phyloP scores from a whole-genome alignment of 2,888 invertebrate genomes.

The Alentia gelatinosa region DNA sequence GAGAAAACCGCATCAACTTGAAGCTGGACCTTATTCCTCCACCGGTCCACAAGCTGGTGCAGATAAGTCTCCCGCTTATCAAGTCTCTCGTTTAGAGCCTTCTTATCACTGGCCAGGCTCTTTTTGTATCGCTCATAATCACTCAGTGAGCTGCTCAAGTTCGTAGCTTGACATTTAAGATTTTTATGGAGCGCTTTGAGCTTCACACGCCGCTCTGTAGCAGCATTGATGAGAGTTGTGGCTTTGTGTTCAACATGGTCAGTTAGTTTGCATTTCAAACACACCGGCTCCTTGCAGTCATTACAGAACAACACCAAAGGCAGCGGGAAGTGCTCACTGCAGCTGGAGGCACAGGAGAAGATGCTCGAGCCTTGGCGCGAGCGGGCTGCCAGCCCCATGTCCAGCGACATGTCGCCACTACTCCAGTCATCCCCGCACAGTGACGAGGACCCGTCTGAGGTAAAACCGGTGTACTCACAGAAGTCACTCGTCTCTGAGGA shows the following conservation, averaged over 20 bases:
- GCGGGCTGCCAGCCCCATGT: background rate
- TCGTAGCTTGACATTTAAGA: background rate
- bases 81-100: background rate
- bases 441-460: background rate
- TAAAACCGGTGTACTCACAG: background rate
- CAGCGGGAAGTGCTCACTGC: background rate
- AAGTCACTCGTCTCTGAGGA: background rate
- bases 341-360: background rate
- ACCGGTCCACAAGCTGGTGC: constrained; percentile 21
- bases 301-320: background rate
- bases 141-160: background rate
- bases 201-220: background rate
- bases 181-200: background rate
- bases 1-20: constrained; percentile 14
- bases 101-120: background rate
- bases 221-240: background rate
- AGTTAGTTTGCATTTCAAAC: background rate
- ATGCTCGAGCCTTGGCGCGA: background rate
- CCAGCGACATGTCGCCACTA: background rate
- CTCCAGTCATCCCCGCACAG: background rate
- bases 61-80: background rate
- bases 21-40: background rate
- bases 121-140: background rate
- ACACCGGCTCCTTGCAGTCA: background rate
- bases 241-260: constrained; percentile 4